Conservation (phyloP, 2,888 invertebrate species). For the Hypsopygia costalis region DNA sequence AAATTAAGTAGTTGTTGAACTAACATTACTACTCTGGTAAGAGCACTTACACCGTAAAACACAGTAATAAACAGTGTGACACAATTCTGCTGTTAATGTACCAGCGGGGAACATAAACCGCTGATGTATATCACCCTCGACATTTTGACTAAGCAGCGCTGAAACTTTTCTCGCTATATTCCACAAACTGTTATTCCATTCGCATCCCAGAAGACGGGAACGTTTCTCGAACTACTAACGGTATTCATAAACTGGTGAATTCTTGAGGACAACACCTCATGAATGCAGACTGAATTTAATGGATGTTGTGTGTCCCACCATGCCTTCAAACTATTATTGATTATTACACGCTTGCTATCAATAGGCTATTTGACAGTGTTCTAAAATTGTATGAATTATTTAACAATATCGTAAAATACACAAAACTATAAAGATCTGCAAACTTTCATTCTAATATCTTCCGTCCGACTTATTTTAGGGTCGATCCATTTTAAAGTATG, state of each 20-base stretch:
- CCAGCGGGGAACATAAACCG: conserved; percentile 34
- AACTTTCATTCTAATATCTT: no score
- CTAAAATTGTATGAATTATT: no score
- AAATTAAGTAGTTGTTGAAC: neutral
- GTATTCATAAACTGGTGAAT: conserved; percentile 8
- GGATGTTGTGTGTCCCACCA: neutral
- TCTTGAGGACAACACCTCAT: neutral
- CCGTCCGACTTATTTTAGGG: no score
- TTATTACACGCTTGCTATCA: no score
- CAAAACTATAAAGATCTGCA: no score
- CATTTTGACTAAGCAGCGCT: conserved; percentile 16
- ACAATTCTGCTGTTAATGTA: conserved; percentile 30
- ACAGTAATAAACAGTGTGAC: conserved; percentile 12
- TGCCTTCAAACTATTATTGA: neutral
- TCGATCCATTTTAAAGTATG: no score
- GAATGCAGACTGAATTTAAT: neutral
- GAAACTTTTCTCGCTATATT: conserved; percentile 23
- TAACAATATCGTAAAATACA: no score
- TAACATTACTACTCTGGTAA: neutral
- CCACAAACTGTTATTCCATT: conserved; percentile 7
- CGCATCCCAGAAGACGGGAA: conserved; percentile 8
- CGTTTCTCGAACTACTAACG: conserved; percentile 3
- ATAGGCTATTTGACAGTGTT: no score
- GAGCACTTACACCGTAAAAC: conserved; percentile 9
- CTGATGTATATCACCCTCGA: conserved; percentile 24